Evolutionary conservation across 2,797 vertebrate species (phyloP).

Genomic region (Acanthurus tractus): DNA sequence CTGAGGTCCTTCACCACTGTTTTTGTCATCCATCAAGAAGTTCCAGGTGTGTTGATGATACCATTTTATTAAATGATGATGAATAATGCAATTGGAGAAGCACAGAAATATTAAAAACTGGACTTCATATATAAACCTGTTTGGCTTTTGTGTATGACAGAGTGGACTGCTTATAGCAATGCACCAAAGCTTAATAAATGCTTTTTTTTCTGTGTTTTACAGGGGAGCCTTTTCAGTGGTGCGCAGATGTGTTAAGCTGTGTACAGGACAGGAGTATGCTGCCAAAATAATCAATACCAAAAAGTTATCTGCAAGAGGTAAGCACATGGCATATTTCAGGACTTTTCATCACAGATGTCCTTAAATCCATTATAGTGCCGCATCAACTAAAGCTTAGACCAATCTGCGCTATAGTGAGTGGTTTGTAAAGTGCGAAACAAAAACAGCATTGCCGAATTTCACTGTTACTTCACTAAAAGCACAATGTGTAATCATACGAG

Average conservation of each 20-base stretch:
- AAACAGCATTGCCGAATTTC: background rate
- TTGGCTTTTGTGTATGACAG: background rate
- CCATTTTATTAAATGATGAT: background rate
- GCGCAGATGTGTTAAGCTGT: conserved; percentile 96
- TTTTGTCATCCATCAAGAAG: conserved; percentile 1
- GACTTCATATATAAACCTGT: background rate
- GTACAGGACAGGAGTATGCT: conserved; percentile 95
- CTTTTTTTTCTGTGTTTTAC: conserved; percentile 43
- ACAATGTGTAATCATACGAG: background rate
- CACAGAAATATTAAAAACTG: background rate
- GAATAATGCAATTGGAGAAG: background rate
- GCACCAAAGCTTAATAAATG: background rate
- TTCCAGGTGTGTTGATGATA: conserved; percentile 6
- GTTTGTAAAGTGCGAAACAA: background rate
- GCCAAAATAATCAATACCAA: conserved; percentile 99
- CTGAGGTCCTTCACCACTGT: background rate
- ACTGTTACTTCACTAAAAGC: conserved; percentile 3
- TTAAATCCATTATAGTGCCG: background rate
- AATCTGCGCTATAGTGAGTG: background rate
- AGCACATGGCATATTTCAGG: conserved; percentile 48
- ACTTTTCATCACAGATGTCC: background rate
- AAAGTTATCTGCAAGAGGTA: conserved; percentile 97
- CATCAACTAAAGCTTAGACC: too few species aligned
- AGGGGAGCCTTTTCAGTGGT: conserved; percentile 98
- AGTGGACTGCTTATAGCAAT: background rate